These are phyloP conservation scores for Harmothoe impar DNA, from an alignment of 2,888 invertebrate genomes.

Conservation along the genomic window DNA sequence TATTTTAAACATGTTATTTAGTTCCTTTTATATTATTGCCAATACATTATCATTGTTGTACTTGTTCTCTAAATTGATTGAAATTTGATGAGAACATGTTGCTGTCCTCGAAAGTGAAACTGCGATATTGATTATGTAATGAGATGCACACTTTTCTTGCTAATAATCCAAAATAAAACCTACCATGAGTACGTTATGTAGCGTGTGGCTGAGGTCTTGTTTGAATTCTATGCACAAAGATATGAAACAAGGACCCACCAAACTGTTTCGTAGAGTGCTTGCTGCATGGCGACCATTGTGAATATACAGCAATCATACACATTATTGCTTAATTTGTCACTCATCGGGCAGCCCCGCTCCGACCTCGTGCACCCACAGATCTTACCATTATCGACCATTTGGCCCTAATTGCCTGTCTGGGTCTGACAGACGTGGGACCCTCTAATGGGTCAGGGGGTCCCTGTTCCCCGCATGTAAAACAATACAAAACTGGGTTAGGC, in stretches of 20 bases:
- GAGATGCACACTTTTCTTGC: too few relatives aligned
- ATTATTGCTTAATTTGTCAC: slow-evolving; percentile 33
- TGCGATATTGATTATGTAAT: too few relatives aligned
- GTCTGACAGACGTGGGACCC: background rate
- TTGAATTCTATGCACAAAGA: too few relatives aligned
- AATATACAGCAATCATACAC: background rate
- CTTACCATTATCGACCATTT: slow-evolving; percentile 55
- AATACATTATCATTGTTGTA: too few relatives aligned
- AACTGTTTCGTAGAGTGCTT: background rate
- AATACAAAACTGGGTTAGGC: slow-evolving; percentile 25
- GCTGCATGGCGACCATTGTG: background rate
- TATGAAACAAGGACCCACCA: background rate
- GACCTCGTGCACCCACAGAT: slow-evolving; percentile 42
- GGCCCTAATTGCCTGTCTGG: slow-evolving; percentile 54
- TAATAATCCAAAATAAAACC: too few relatives aligned
- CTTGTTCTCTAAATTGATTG: too few relatives aligned
- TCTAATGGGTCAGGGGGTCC: slow-evolving; percentile 45
- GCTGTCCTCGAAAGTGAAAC: too few relatives aligned
- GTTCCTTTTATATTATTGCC: too few relatives aligned
- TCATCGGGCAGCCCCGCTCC: background rate
- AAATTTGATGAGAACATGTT: too few relatives aligned
- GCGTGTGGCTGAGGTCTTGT: too few relatives aligned
- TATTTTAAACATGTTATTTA: too few relatives aligned
- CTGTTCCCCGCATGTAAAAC: slow-evolving; percentile 41
- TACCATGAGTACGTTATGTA: too few relatives aligned